A percentile compares a stretch with the other conserved stretches of the same genome.
Evolutionary conservation across 2,888 invertebrate species (phyloP).

Genomic region (Patella ulyssiponensis): DNA sequence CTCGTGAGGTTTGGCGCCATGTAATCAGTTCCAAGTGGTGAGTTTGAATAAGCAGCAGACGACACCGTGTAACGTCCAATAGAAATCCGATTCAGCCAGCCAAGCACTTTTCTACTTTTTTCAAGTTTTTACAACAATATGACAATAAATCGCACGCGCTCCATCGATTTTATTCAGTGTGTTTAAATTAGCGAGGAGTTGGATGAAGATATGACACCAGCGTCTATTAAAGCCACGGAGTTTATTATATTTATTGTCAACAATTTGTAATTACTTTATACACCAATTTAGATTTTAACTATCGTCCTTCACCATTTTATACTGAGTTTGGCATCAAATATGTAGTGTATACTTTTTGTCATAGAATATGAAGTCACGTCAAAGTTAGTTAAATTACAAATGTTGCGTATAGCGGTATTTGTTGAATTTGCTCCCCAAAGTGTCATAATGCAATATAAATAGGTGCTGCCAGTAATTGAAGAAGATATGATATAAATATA

Average conservation of each 20-base stretch:
- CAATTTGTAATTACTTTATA: slow-evolving; percentile 12
- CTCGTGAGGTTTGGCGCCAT: slow-evolving; percentile 11
- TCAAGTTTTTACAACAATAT: slow-evolving; percentile 9
- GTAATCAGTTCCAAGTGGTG: slow-evolving; percentile 11
- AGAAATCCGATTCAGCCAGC: slow-evolving; percentile 3
- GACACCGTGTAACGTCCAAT: slow-evolving; percentile 11
- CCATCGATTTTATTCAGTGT: slow-evolving; percentile 6
- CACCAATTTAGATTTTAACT: not conserved
- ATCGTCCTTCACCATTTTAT: no score
- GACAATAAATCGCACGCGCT: slow-evolving; percentile 13
- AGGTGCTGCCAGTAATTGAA: no score
- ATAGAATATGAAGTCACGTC: no score
- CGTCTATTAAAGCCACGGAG: not conserved
- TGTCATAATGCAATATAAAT: no score
- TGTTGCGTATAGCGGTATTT: no score
- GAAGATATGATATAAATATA: no score
- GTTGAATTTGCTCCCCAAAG: no score
- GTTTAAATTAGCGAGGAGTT: slow-evolving; percentile 9
- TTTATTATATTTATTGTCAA: slow-evolving; percentile 12
- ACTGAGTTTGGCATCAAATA: no score
- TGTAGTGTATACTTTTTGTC: no score
- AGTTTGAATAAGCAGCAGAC: slow-evolving; percentile 1
- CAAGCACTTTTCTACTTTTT: slow-evolving; percentile 8
- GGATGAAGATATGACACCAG: not conserved
- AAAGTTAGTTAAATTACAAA: no score